A percentile compares a stretch with the other conserved stretches of the same genome.
phyloP scores from a whole-genome alignment of 1,140 invertebrate genomes.

The Lepidostoma basale region DNA sequence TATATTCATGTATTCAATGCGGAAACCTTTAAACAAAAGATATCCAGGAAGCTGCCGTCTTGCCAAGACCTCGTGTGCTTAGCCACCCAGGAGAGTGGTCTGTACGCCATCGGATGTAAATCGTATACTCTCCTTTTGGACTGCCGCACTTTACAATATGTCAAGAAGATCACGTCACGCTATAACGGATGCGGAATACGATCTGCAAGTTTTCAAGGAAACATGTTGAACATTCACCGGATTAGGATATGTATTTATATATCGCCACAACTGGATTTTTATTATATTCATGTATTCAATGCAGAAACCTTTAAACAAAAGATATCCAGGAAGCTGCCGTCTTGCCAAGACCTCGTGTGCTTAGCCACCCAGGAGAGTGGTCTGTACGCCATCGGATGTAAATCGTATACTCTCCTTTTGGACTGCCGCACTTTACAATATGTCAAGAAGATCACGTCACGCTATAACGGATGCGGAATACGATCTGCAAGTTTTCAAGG shows the following conservation, averaged over 20 bases:
- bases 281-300: constrained; percentile 92
- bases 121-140: constrained; percentile 91
- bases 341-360: constrained; percentile 92
- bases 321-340: constrained; percentile 83
- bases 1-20: constrained; percentile 93
- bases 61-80: constrained; percentile 93
- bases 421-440: constrained; percentile 86
- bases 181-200: constrained; percentile 87
- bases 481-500: constrained; percentile 89
- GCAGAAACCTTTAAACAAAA: constrained; percentile 85
- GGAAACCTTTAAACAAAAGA: constrained; percentile 82
- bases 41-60: constrained; percentile 85
- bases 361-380: constrained; percentile 78
- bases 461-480: constrained; percentile 85
- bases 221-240: constrained; percentile 91
- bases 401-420: constrained; percentile 88
- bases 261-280: constrained; percentile 91
- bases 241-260: too few species aligned
- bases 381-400: constrained; percentile 90
- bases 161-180: constrained; percentile 72
- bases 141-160: constrained; percentile 80
- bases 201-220: constrained; percentile 87
- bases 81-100: constrained; percentile 74
- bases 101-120: constrained; percentile 92
- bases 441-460: constrained; percentile 70